These are phyloP conservation scores for Aquatica leii DNA, from an alignment of 2,888 invertebrate genomes.

Conservation along the genomic window DNA sequence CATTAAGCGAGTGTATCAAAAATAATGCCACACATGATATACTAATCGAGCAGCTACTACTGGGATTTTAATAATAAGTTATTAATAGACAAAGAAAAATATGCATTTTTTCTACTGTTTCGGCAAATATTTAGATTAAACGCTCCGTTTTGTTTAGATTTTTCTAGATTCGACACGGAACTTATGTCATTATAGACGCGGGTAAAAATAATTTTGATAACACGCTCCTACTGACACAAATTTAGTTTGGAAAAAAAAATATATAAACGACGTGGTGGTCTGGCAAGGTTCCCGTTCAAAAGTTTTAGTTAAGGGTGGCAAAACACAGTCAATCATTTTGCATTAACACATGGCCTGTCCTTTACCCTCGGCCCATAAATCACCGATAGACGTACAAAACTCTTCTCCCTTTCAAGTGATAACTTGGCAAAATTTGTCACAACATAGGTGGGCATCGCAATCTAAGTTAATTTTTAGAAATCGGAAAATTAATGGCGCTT, in stretches of 20 bases:
- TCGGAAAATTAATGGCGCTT: conserved; percentile 8
- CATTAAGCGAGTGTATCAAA: conserved; percentile 19
- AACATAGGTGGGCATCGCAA: conserved; percentile 23
- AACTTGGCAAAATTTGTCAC: conserved; percentile 32
- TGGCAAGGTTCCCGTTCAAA: background rate
- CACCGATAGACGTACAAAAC: conserved; percentile 17
- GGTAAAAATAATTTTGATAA: background rate
- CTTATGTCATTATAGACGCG: conserved; percentile 10
- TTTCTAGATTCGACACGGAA: conserved; percentile 14
- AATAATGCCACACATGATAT: conserved; percentile 11
- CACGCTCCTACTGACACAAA: too few relatives aligned
- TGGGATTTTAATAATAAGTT: conserved; percentile 5
- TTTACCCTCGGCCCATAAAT: conserved; percentile 15
- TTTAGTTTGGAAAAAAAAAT: too few relatives aligned
- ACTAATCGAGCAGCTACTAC: background rate
- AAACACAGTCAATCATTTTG: background rate
- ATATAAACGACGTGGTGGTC: too few relatives aligned
- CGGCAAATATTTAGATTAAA: conserved; percentile 22
- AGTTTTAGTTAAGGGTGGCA: background rate
- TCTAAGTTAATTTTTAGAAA: conserved; percentile 1
- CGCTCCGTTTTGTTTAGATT: conserved; percentile 9
- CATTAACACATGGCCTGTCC: conserved; percentile 7
- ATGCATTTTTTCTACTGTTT: conserved; percentile 17
- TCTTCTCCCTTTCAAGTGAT: conserved; percentile 20
- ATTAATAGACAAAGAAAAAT: conserved; percentile 17